Base-by-base conservation (phyloP, 2,888 invertebrate genomes). In the Trachelus tabidus region DNA sequence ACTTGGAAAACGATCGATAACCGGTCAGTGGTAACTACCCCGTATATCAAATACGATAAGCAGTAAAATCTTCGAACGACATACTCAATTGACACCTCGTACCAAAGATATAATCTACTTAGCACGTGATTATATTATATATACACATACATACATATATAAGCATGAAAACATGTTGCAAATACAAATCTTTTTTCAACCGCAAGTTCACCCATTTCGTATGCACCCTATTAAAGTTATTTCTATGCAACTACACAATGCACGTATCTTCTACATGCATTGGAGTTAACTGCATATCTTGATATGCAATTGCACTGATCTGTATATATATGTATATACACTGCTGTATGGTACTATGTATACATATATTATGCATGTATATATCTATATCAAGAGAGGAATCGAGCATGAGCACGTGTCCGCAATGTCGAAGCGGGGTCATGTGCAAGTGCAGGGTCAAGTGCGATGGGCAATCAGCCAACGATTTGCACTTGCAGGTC, bases 401-500 rank as follows among this genome's bases (percentile, higher is more conserved):
- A 71, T 71, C 34, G 31, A 71, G 33, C 71, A 12, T 71, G 71
- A 33, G 3, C 71, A 6, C 31, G 71, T 9, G 9, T 31, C 12
- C 71, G 34, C 71, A 34, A 23, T 56, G 56, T 56, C 23, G 56
- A 56, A 56, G 56, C 56, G 56, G 56, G 56, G 56, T 56, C 56
- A 56, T 23, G 23, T 85, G 81, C 86, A 85, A 87, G 83, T 83
- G 81, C 87, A 87, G 84, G 87, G 88, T 89, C 88, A 88, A 87
- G 85, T 86, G 84, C 85, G 86, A 76, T 80, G 84, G 86, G 86
- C 87, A 84, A 79, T 76, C 78, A 80, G 87, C 88, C 88, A 88
- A 86, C 81, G 82, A 75, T 82, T 82, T 80, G 69, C 77, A 73
- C 78, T 77, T 78, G 68, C 77, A 34, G 56, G 56, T 56, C 56